Evolutionary conservation across 2,113 vertebrate species (phyloP).

Genomic region (Python bivittatus): DNA sequence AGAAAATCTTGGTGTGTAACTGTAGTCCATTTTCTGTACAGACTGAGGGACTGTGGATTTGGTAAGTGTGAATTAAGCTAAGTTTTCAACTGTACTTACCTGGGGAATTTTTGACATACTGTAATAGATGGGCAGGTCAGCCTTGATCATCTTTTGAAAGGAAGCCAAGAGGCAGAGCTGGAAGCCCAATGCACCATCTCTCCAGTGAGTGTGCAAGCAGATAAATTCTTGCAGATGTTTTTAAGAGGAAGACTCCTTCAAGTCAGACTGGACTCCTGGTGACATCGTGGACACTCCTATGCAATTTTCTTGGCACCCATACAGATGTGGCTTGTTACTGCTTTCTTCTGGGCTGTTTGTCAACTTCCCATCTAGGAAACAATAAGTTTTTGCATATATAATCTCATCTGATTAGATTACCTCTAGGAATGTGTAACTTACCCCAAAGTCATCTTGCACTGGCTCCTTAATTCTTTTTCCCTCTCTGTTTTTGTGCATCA

Average conservation of each 20-base stretch:
- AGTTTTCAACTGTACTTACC: not conserved
- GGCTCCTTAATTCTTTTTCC: not conserved
- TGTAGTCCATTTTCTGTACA: not conserved
- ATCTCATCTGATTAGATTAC: not conserved
- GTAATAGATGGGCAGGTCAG: not conserved
- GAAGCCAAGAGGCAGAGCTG: not conserved
- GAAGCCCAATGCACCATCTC: not conserved
- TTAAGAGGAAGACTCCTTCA: not conserved
- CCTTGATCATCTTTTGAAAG: not conserved
- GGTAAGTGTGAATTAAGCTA: not conserved
- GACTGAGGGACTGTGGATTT: not conserved
- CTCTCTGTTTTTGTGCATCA: not conserved
- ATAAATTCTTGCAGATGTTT: not conserved
- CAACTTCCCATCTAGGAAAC: not conserved
- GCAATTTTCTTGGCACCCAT: not conserved
- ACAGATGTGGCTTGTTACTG: not conserved
- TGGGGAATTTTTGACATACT: not conserved
- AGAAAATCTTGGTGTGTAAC: not conserved
- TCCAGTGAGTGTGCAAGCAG: not conserved
- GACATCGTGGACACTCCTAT: not conserved
- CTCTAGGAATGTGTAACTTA: not conserved
- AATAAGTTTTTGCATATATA: not conserved
- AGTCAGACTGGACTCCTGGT: not conserved
- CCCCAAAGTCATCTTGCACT: not conserved
- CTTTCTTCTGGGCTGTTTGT: not conserved